Evolutionary conservation across 1,140 invertebrate species (phyloP), one percentile per base, ranked within the genome.

Genomic region (Plodia interpunctella): DNA sequence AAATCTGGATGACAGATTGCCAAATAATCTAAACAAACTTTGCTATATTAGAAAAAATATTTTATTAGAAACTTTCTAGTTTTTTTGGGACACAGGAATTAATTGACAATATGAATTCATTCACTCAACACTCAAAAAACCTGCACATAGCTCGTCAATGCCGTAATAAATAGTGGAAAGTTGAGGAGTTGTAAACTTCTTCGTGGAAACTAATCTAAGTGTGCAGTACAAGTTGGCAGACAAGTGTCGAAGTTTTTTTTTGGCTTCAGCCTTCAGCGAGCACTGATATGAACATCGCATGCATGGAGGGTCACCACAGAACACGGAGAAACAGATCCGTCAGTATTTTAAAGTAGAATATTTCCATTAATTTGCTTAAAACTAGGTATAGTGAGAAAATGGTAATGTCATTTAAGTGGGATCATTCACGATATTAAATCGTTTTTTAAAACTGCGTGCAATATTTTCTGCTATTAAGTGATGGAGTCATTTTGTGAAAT

Each of bases 221-320:
- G 77, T 70, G 38, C 59, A 59, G 72, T 70, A 80, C 80, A 80
- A 87, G 65, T 84, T 84, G 78, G 74, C 74, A 83, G 81, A 81
- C 80, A 80, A 83, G 81, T 81, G 78, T 67, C 67, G 76, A 77
- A 78, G 75, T 75, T 64, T 78, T 78, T 83, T 87, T 85, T 72
- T 51, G 66, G 61, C 75, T 80, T 78, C 72, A 76, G 63, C 66
- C 68, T 76, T 78, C 72, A 71, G 55, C 25, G 49, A 67, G 64
- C 65, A 71, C 78, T 83, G 81, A 87, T 87, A 81, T 87, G 83
- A 87, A 76, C 78, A 78, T 86, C 77, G 79, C 81, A 84, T 87
- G 83, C 80, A 84, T 87, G 78, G 69, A 63, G 66, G 70, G 57
- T 28, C 59, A 55, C 51, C 32, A 67, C 68, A 81, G 80, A 77